Evolutionary conservation across 92 coral and sea anemone species (phyloP).

Genomic region (Pocillopora meandrina): DNA sequence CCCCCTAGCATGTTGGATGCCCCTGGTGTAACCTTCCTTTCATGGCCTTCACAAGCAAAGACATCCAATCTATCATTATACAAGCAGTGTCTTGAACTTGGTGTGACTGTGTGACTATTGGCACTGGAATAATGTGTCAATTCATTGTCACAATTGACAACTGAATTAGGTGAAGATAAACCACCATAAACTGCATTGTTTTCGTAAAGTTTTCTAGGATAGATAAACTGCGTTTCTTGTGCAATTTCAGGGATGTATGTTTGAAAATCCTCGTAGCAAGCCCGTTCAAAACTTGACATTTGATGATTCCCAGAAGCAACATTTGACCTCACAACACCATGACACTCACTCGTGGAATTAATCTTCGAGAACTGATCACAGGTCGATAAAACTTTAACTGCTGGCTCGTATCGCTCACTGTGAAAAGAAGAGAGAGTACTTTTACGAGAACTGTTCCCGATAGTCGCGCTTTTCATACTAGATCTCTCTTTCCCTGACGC

Average conservation of each 20-base stretch:
- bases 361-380: conserved; percentile 20
- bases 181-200: not conserved
- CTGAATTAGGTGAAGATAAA: not conserved
- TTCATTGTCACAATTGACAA: not conserved
- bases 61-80: not conserved
- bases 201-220: conserved; percentile 13
- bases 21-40: not conserved
- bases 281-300: conserved; percentile 67
- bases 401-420: not conserved
- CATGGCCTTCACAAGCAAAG: conserved; percentile 6
- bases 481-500: not conserved
- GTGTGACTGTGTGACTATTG: not conserved
- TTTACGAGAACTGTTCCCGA: not conserved
- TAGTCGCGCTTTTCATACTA: not conserved
- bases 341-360: not conserved
- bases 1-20: not conserved
- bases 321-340: conserved; percentile 9
- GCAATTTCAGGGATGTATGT: conserved; percentile 81
- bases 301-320: conserved; percentile 15
- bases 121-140: not conserved
- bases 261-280: conserved; percentile 78
- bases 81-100: not conserved
- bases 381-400: not conserved
- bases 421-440: conserved; percentile 20
- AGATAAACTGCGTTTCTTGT: conserved; percentile 21